Base-by-base conservation (phyloP, 2,113 vertebrate species). In the Brachypodius melanocephalos region DNA sequence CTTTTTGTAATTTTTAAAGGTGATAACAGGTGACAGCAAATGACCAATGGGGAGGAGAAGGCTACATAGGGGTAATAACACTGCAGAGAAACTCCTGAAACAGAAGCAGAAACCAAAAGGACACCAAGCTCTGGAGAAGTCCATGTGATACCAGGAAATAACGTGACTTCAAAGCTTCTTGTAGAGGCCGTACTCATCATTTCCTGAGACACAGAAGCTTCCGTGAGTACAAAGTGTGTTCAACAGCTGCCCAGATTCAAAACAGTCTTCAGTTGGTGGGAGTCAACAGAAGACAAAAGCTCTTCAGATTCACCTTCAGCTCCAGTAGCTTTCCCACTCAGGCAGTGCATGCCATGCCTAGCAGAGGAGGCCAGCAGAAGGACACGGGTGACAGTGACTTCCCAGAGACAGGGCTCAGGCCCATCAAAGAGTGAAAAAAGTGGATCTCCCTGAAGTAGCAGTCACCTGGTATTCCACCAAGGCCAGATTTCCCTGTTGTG, bases 61-160 rank as follows among this genome's bases (percentile, higher is more conserved):
- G 38, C 31, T 48, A 5, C 6, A 3, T 4, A 48, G n/a, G 2
- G 24, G 22, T 10, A 42, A 16, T 1, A 11, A 72, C 0, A 4
- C 48, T 55, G 34, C 32, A 62, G 21, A 68, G 26, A 46, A 77
- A 42, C 26, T 68, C 63, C 19, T 36, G 52, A 43, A 82, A 73
- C 8, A 46, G 45, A 59, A 59, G 40, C 4, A 61, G 40, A 9
- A 74, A 32, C 10, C 15, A 42, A 69, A 57, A 61, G 10, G 26
- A 69, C 21, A 42, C 12, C 7, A 38, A 32, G 19, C 5, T 67
- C 20, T 58, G 38, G 20, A 86, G 54, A 91, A 76, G 20, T 17
- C 34, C 12, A 32, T 4, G 22, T 12, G 14, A 19, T 22, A 80
- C 10, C 36, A 52, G 49, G 31, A 84, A 93, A 83, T 38, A 73